phyloP scores from a whole-genome alignment of 1,140 invertebrate genomes.

The Drosophila subpulchrella region DNA sequence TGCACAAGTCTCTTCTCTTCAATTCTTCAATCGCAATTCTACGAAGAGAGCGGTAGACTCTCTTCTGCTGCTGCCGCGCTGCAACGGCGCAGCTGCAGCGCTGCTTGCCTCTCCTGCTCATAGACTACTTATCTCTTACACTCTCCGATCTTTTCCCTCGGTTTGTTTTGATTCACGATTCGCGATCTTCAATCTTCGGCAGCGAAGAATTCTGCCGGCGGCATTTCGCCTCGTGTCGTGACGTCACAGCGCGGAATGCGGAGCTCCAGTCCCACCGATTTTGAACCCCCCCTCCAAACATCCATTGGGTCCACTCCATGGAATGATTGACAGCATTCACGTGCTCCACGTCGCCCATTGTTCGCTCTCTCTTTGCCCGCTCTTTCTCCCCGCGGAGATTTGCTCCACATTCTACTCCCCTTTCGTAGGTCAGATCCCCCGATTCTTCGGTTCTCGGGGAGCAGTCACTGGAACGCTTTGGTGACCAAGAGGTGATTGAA shows the following conservation, averaged over 20 bases:
- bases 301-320: constrained; percentile 19
- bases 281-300: constrained; percentile 7
- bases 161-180: constrained; percentile 80
- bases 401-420: constrained; percentile 2
- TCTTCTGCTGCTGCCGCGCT: constrained; percentile 12
- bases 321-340: constrained; percentile 79
- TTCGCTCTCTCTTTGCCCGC: constrained; percentile 13
- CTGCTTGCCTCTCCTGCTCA: constrained; percentile 8
- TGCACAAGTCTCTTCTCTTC: constrained; percentile 13
- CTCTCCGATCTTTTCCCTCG: constrained; percentile 31
- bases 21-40: background rate
- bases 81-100: constrained; percentile 14
- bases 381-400: constrained; percentile 7
- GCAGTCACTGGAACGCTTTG: constrained; percentile 35
- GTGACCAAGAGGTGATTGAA: constrained; percentile 44
- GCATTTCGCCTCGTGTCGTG: constrained; percentile 59
- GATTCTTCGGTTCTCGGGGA: background rate
- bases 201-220: constrained; percentile 62
- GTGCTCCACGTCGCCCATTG: constrained; percentile 68
- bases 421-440: constrained; percentile 2
- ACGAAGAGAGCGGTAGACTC: constrained; percentile 1
- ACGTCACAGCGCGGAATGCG: constrained; percentile 60
- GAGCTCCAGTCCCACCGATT: constrained; percentile 22
- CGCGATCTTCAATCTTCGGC: constrained; percentile 46
- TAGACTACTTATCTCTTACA: background rate